Base-by-base conservation (phyloP, 2,113 vertebrate species). In the Haliaeetus leucogaster region DNA sequence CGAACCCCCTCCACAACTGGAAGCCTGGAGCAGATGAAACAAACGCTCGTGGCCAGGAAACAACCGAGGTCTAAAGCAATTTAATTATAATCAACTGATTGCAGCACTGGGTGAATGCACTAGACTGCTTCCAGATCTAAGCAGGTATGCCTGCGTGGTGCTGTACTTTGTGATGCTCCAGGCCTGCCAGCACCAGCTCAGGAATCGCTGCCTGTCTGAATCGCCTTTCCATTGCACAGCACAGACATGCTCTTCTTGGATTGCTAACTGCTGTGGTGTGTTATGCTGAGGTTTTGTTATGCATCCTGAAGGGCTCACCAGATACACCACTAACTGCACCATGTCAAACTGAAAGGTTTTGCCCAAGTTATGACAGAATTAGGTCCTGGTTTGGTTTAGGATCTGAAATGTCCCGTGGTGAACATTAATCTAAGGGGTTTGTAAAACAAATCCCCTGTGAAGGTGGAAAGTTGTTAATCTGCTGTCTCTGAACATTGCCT, bases 1-100 rank as follows among this genome's bases (percentile, higher is more conserved):
- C 1, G 1, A 81, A 4, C 2, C 6, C 11, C 12, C 16, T 48
- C 40, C 15, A 42, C 40, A 63, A 42, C 0, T 48, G 9, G 13
- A 55, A 50, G 22, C 36, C 48, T 63, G 63, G 18, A 50, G 25
- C 29, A 73, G 70, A 26, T 3, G 9, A 77, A 92, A 62, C 13
- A 32, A 63, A 29, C 0, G 2, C 7, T 76, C 9, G 55, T 27
- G 45, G 21, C 20, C 27, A 52, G 48, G 32, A 71, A 45, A 63
- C 30, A 43, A 45, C 14, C 4, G 58, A 26, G 56, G 17, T 59
- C 34, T 78, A 66, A 83, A 65, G 29, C 22, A 68, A 43, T 38
- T 73, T 43, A 79, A 66, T 29, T 42, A 48, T 25, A 34, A 73
- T 21, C 59, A 68, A 15, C 47, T 26, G 47, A 43, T 38, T 6